Evolutionary conservation across 2,113 vertebrate species (phyloP).

Genomic region (Pandion haliaetus): DNA sequence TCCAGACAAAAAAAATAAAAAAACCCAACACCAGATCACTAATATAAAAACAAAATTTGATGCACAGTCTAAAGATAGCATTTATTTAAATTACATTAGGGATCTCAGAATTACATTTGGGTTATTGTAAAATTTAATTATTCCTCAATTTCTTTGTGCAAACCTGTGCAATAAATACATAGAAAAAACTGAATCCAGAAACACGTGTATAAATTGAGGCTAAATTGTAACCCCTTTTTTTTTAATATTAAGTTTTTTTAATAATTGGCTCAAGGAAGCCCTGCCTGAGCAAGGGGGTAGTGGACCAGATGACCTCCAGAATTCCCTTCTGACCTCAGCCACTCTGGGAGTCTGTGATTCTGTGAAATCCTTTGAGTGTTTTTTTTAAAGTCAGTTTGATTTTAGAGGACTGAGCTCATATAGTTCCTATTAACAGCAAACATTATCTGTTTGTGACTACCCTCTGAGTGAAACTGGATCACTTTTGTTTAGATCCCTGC

Average conservation of each 20-base stretch:
- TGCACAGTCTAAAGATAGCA: background rate
- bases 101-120: background rate
- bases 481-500: background rate
- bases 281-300: accelerated
- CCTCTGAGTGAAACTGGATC: accelerated
- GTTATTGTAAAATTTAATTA: background rate
- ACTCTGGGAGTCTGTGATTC: background rate
- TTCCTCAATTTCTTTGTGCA: background rate
- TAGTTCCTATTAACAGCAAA: background rate
- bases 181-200: background rate
- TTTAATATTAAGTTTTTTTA: background rate
- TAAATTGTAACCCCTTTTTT: background rate
- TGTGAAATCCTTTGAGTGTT: background rate
- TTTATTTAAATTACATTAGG: background rate
- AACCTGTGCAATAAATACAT: background rate
- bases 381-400: background rate
- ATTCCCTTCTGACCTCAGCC: background rate
- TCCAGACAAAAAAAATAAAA: background rate
- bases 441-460: background rate
- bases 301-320: background rate
- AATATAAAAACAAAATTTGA: background rate
- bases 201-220: background rate
- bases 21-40: accelerated
- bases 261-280: background rate
- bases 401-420: background rate